Evolutionary conservation across 2,888 invertebrate species (phyloP).

Genomic region (Drosophila borborema): DNA sequence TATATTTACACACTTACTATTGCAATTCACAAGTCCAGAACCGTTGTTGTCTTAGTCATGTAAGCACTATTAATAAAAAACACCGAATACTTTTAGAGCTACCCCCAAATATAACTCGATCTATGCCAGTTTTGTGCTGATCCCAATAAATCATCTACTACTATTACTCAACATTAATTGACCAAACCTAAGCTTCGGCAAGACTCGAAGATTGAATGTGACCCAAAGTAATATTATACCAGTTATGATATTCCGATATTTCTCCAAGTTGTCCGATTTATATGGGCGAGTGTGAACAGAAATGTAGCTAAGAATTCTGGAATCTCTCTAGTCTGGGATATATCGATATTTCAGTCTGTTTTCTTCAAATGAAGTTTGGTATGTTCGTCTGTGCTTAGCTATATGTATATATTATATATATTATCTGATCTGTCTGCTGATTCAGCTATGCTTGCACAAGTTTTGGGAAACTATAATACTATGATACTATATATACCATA

Average conservation of each 20-base stretch:
- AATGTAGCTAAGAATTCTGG: neutral
- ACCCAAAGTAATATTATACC: neutral
- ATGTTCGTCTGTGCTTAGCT: neutral
- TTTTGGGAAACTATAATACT: neutral
- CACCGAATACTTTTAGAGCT: neutral
- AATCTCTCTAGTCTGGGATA: neutral
- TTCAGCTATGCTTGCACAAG: neutral
- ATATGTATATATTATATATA: neutral
- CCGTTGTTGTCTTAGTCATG: slow-evolving; percentile 1
- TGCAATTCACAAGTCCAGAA: too few relatives aligned
- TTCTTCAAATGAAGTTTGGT: neutral
- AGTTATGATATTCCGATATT: neutral
- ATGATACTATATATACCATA: neutral
- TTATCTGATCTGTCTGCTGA: neutral
- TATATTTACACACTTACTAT: neutral
- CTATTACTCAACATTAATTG: slow-evolving; percentile 1
- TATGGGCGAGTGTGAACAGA: neutral
- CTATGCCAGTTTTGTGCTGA: neutral
- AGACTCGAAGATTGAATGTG: neutral
- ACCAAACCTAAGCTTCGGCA: neutral
- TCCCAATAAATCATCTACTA: neutral
- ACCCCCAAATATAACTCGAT: neutral
- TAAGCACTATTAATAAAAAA: slow-evolving; percentile 9
- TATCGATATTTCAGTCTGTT: neutral
- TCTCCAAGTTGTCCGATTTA: neutral